Conservation (phyloP, 2,113 vertebrate species). For the Bostrychus sinensis region DNA sequence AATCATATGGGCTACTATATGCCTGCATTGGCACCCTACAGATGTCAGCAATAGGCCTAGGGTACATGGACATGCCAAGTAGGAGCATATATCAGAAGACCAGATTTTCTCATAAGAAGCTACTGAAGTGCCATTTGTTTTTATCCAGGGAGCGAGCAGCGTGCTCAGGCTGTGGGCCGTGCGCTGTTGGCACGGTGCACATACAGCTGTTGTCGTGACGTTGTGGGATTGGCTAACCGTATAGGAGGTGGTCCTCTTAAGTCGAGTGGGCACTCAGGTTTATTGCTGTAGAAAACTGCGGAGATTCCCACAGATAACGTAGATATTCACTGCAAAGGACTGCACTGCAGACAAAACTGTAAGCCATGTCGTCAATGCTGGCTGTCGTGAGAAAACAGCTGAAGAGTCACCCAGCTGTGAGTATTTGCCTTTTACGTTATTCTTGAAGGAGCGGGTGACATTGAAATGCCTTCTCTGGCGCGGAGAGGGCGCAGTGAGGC, state of each 20-base stretch:
- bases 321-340: not conserved
- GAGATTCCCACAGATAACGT: not conserved
- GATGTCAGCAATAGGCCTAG: too few species aligned
- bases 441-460: constrained; percentile 45
- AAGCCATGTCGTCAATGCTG: constrained; percentile 53
- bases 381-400: constrained; percentile 67
- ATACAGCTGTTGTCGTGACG: constrained; percentile 38
- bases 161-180: not conserved
- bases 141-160: not conserved
- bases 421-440: constrained; percentile 16
- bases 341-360: not conserved
- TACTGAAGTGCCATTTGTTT: too few species aligned
- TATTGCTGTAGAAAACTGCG: not conserved
- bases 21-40: too few species aligned
- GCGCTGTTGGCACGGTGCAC: not conserved
- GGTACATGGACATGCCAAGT: too few species aligned
- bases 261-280: not conserved
- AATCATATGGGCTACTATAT: too few species aligned
- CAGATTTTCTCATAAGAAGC: too few species aligned
- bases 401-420: constrained; percentile 78
- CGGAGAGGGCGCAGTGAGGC: constrained; percentile 8
- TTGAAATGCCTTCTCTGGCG: constrained; percentile 38
- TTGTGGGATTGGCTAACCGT: constrained; percentile 51
- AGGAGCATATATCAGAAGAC: too few species aligned
- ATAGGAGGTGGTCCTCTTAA: constrained; percentile 8